These are phyloP conservation scores for Furcifer pardalis DNA, from an alignment of 2,797 vertebrate genomes.

Conservation along the genomic window DNA sequence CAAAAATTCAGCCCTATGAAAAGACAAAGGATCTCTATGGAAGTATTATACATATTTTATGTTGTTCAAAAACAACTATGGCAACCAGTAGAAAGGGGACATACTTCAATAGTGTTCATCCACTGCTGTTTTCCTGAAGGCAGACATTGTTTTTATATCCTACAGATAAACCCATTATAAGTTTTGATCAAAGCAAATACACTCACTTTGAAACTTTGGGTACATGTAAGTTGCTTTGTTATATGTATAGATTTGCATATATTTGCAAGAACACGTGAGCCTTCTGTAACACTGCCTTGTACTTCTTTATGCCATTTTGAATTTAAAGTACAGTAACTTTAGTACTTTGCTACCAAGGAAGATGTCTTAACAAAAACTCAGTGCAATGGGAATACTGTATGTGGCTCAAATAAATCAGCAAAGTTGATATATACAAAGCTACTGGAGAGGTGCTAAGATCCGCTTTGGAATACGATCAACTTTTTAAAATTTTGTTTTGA, in stretches of 20 bases:
- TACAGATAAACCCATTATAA: conserved; percentile 77
- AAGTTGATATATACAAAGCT: not conserved
- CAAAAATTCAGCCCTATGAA: conserved; percentile 50
- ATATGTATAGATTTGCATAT: conserved; percentile 76
- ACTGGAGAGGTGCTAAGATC: not conserved
- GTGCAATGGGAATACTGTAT: conserved; percentile 24
- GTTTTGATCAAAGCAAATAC: conserved; percentile 80
- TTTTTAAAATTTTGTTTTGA: not conserved
- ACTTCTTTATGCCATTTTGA: conserved; percentile 35
- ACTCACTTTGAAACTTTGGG: conserved; percentile 76
- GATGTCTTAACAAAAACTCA: conserved; percentile 38
- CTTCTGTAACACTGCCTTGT: conserved; percentile 56
- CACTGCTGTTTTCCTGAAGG: conserved; percentile 70
- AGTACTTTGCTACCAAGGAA: conserved; percentile 30
- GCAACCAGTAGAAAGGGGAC: conserved; percentile 50
- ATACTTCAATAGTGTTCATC: conserved; percentile 60
- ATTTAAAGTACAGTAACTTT: conserved; percentile 56
- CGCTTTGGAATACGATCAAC: not conserved
- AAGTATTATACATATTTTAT: conserved; percentile 50
- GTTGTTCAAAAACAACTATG: conserved; percentile 45
- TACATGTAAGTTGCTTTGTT: conserved; percentile 79
- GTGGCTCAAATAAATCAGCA: not conserved
- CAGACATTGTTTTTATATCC: conserved; percentile 77
- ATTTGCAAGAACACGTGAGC: conserved; percentile 71
- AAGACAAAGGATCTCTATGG: conserved; percentile 53